Percentiles rank a stretch among this genome's conserved stretches.
Evolutionary conservation across 2,888 invertebrate genomes (phyloP).

Genomic region (Tolmerus cingulatus): DNA sequence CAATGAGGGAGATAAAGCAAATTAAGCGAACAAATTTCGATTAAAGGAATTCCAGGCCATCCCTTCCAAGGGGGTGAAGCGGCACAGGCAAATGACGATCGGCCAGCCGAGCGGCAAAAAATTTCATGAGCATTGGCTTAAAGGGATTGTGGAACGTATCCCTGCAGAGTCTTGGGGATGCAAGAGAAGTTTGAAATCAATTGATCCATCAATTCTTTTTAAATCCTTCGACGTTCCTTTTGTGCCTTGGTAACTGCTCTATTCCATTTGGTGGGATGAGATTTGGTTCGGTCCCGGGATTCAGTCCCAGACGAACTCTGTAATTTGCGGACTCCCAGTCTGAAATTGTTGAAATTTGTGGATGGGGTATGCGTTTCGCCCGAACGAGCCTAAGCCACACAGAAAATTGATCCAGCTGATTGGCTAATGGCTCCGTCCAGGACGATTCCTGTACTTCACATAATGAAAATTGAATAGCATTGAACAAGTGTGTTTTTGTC

Average conservation of each 20-base stretch:
- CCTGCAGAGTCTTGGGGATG: not conserved
- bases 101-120: conserved; percentile 9
- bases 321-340: conserved; percentile 41
- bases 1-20: conserved; percentile 29
- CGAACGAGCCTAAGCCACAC: not conserved
- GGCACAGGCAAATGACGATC: conserved; percentile 22
- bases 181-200: conserved; percentile 44
- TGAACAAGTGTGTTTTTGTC: conserved; percentile 39
- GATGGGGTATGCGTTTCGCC: conserved; percentile 37
- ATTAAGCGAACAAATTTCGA: conserved; percentile 46
- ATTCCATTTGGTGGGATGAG: not conserved
- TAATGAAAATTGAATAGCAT: conserved; percentile 41
- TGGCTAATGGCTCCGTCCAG: conserved; percentile 28
- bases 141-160: conserved; percentile 22
- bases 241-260: not conserved
- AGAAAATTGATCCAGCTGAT: conserved; percentile 38
- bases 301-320: conserved; percentile 32
- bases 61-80: not conserved
- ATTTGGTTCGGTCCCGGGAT: not conserved
- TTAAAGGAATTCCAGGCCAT: conserved; percentile 45
- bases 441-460: conserved; percentile 21
- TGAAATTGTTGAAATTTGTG: conserved; percentile 42
- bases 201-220: conserved; percentile 45
- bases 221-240: conserved; percentile 6
- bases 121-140: conserved; percentile 38